phyloP scores from a whole-genome alignment of 2,113 vertebrate genomes.

The Dryoscopus gambensis region DNA sequence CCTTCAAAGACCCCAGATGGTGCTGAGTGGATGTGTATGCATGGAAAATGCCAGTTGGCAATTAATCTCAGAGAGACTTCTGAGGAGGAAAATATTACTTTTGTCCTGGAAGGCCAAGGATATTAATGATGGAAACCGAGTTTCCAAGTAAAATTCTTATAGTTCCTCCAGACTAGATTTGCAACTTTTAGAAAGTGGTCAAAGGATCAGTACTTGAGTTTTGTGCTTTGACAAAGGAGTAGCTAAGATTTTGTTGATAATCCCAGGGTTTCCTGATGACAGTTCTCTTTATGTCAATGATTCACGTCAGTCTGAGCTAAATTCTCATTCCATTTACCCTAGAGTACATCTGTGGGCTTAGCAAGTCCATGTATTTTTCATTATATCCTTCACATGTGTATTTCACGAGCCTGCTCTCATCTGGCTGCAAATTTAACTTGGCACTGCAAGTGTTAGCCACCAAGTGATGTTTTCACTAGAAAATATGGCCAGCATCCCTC shows the following conservation, averaged over 20 bases:
- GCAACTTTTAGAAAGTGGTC: neutral
- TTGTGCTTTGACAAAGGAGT: neutral
- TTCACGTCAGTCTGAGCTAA: neutral
- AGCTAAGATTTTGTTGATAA: neutral
- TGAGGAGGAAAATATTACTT: neutral
- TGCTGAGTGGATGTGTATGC: neutral
- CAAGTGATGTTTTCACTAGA: neutral
- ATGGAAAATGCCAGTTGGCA: neutral
- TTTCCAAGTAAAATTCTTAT: neutral
- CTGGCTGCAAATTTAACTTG: conserved; percentile 13
- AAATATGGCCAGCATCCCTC: neutral
- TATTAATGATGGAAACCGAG: neutral
- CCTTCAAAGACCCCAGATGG: neutral
- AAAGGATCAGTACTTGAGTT: neutral
- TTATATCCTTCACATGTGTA: neutral
- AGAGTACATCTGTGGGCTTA: neutral
- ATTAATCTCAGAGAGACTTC: neutral
- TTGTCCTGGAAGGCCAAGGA: neutral
- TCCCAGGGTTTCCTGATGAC: neutral
- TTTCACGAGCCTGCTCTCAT: conserved; percentile 6
- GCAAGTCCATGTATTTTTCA: conserved; percentile 26
- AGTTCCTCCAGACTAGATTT: neutral
- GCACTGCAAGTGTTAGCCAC: neutral
- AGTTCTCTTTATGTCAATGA: neutral
- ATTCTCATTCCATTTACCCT: neutral